Percentiles rank a stretch among this genome's conserved stretches.
These are phyloP conservation scores for Chrysemys picta DNA, from an alignment of 2,113 vertebrate genomes.

Conservation along the genomic window DNA sequence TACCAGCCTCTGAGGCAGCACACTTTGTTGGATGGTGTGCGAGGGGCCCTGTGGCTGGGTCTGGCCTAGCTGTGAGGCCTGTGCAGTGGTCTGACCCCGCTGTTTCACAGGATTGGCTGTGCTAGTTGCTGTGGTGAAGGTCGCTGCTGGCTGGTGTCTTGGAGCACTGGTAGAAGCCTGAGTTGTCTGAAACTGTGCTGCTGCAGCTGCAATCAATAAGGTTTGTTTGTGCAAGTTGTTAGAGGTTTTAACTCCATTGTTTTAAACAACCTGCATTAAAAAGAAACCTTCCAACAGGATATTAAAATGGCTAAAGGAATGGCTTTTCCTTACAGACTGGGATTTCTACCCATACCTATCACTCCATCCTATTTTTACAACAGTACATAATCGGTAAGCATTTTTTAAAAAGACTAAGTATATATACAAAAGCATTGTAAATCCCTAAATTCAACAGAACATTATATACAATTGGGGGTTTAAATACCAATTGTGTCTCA, in stretches of 20 bases:
- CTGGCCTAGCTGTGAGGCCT: slow-evolving; percentile 81
- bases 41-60: slow-evolving; percentile 85
- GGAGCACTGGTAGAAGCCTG: slow-evolving; percentile 86
- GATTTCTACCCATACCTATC: slow-evolving; percentile 51
- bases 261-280: slow-evolving; percentile 74
- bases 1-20: slow-evolving; percentile 95
- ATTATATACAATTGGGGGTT: rapidly evolving
- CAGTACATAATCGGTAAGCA: slow-evolving; percentile 54
- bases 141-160: slow-evolving; percentile 87
- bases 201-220: slow-evolving; percentile 90
- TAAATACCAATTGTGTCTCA: slow-evolving; percentile 46
- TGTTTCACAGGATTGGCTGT: slow-evolving; percentile 84
- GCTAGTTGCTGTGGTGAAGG: slow-evolving; percentile 84
- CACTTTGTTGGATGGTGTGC: slow-evolving; percentile 86
- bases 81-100: slow-evolving; percentile 79
- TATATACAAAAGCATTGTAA: slow-evolving; percentile 35
- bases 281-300: slow-evolving; percentile 73
- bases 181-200: slow-evolving; percentile 88
- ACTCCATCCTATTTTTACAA: slow-evolving; percentile 44
- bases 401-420: slow-evolving; percentile 52
- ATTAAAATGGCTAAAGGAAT: slow-evolving; percentile 64
- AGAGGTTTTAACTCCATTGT: slow-evolving; percentile 74
- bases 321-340: slow-evolving; percentile 50
- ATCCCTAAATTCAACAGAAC: slow-evolving; percentile 24
- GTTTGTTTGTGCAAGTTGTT: slow-evolving; percentile 84